phyloP scores from a whole-genome alignment of 2,113 vertebrate genomes.

The Chinchilla lanigera region DNA sequence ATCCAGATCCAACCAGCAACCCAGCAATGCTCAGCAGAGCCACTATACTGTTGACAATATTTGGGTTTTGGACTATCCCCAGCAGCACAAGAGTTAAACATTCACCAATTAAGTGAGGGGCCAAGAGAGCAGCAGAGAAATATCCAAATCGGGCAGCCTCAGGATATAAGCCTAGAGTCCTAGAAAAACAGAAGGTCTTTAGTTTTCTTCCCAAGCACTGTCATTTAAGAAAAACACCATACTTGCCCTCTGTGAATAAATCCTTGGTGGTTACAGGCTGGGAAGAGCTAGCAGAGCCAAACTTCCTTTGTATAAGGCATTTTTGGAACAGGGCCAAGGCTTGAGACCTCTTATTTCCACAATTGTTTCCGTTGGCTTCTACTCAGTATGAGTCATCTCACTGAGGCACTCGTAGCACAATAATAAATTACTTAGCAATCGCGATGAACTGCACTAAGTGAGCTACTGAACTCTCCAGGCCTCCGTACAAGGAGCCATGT shows the following conservation, averaged over 20 bases:
- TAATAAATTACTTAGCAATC: background rate
- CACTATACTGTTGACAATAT: conserved; percentile 93
- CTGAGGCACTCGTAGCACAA: background rate
- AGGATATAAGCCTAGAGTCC: conserved; percentile 92
- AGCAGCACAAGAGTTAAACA: conserved; percentile 93
- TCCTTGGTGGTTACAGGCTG: background rate
- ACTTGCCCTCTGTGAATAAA: background rate
- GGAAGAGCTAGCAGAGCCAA: background rate
- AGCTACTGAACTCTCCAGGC: background rate
- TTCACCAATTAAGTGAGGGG: conserved; percentile 93
- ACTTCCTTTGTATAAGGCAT: background rate
- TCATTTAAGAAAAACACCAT: conserved; percentile 18
- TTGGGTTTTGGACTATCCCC: conserved; percentile 94
- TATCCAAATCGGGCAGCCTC: conserved; percentile 91
- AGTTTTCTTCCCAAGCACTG: conserved; percentile 40
- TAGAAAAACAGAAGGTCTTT: conserved; percentile 77
- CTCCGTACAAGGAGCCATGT: background rate
- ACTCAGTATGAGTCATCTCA: background rate
- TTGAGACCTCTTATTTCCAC: background rate
- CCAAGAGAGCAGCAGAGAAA: conserved; percentile 92
- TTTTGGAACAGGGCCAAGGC: background rate
- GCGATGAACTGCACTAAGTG: background rate
- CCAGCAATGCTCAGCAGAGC: conserved; percentile 94
- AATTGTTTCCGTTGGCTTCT: background rate
- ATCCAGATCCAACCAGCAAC: conserved; percentile 92